Base-by-base conservation (phyloP, 2,888 invertebrate genomes). In the Omphaloscelis lunosa region DNA sequence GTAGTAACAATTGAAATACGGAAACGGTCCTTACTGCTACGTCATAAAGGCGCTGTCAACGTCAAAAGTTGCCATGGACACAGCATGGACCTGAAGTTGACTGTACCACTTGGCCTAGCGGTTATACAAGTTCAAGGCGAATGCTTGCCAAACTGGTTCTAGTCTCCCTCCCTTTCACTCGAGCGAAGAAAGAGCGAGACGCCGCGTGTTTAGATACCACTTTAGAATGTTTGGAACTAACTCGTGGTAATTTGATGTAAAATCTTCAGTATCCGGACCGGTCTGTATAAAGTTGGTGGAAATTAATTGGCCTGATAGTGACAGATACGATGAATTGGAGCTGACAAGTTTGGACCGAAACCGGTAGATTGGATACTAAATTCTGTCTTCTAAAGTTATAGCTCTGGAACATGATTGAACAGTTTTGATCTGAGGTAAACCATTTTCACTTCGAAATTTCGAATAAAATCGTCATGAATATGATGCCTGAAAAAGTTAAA, bases 71-170 rank as follows among this genome's bases (percentile, higher is more conserved):
- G 34, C 34, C 34, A 75, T 82, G 34, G 34, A 34, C 34, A 34
- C 34, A 34, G 34, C 34, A 34, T 34, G 48, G 34, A 53, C 51
- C 41, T 51, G 34, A 11, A 5, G 27, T 34, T 27, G 41, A 82
- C 34, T 65, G 51, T 79, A 85, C 79, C 80, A 86, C 86, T 84
- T 82, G 86, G 86, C 84, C 88, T 89, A 92, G 90, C 91, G 89
- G 91, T 90, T 82, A 86, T 81, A 86, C 92, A 91, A 92, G 93
- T 93, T 93, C 93, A 92, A 93, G 92, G 93, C 87, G 77, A 88
- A 82, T 84, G 86, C 90, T 88, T 87, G 91, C 90, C 87, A 90
- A 92, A 92, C 92, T 87, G 84, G 92, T 92, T 92, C 86, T 83
- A 84, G 72, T 77, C 68, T 77, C 78, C 78, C 62, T 89, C 89